Percentiles rank a stretch among this genome's conserved stretches.
phyloP scores from a whole-genome alignment of 2,113 vertebrate species.

The Condylura cristata region DNA sequence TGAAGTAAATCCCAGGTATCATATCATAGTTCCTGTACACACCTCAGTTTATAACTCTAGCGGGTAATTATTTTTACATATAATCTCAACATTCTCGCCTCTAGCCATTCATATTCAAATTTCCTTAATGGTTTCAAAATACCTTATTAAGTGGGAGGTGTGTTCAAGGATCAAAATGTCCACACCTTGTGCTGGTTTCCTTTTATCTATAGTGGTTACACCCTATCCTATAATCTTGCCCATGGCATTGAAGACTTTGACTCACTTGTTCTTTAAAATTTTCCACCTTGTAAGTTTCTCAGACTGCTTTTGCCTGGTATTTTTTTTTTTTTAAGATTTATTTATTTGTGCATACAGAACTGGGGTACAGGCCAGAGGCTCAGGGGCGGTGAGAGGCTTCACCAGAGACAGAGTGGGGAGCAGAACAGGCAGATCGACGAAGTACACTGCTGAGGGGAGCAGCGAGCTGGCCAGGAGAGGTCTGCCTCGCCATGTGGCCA shows the following conservation, averaged over 20 bases:
- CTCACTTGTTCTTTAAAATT: not conserved
- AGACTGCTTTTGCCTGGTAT: not conserved
- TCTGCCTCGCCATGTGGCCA: too few species aligned
- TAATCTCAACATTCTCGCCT: not conserved
- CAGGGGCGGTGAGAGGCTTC: too few species aligned
- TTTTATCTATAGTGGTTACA: not conserved
- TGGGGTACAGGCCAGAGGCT: too few species aligned
- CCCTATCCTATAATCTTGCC: not conserved
- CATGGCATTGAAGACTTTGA: not conserved
- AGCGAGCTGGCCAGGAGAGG: too few species aligned
- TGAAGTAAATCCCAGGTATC: not conserved
- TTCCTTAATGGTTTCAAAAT: not conserved
- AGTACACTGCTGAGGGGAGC: too few species aligned
- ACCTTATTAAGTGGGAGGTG: not conserved
- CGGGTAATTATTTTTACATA: not conserved
- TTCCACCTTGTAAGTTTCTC: not conserved
- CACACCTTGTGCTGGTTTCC: not conserved
- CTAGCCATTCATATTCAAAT: conserved; percentile 3
- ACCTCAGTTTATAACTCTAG: not conserved
- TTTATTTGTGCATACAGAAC: too few species aligned
- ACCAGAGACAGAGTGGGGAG: too few species aligned
- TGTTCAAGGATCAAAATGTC: not conserved
- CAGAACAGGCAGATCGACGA: too few species aligned
- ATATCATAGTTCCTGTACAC: not conserved
- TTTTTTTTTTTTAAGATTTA: too few species aligned